A percentile compares a stretch with the other conserved stretches of the same genome.
phyloP scores from a whole-genome alignment of 2,888 invertebrate genomes.

The Phyllotreta striolata region DNA sequence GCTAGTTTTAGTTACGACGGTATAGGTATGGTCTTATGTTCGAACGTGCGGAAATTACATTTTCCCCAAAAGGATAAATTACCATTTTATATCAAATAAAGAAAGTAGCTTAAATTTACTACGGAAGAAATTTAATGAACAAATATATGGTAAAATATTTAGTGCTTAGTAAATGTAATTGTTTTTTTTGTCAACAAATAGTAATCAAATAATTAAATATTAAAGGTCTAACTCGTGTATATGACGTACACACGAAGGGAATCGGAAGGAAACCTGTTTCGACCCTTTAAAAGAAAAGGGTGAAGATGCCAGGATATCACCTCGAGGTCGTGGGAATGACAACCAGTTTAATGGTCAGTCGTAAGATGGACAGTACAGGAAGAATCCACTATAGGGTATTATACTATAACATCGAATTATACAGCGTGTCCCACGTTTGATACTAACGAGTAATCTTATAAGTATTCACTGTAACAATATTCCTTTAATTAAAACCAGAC shows the following conservation, averaged over 20 bases:
- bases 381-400: conserved; percentile 13
- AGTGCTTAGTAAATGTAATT: too few species aligned
- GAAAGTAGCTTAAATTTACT: background rate
- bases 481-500: conserved; percentile 1
- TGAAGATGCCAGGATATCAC: conserved; percentile 34
- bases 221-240: background rate
- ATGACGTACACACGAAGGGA: background rate
- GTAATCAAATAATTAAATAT: too few species aligned
- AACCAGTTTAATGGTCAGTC: conserved; percentile 53
- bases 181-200: too few species aligned
- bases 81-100: conserved; percentile 1
- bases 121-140: background rate
- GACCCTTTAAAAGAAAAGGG: conserved; percentile 26
- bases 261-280: conserved; percentile 35
- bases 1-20: conserved; percentile 17
- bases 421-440: conserved; percentile 4
- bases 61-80: conserved; percentile 8
- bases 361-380: conserved; percentile 37
- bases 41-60: conserved; percentile 17
- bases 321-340: conserved; percentile 50
- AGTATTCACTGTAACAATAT: background rate
- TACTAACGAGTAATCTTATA: background rate
- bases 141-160: background rate
- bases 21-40: conserved; percentile 26
- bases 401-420: conserved; percentile 9